Conservation (phyloP, 2,888 invertebrate species). For the Morinoia aosen region DNA sequence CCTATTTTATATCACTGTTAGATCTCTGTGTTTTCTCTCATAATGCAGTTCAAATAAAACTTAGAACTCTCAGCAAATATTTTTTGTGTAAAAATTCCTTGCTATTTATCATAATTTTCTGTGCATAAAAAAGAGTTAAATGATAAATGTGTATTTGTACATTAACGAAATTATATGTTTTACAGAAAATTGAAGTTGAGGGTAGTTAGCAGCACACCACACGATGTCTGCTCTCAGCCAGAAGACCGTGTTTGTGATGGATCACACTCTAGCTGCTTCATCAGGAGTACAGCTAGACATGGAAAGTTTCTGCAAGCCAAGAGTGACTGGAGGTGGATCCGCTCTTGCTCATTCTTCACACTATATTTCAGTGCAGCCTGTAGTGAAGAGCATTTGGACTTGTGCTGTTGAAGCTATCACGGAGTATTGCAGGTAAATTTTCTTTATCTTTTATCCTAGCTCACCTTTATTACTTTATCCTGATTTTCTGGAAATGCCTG, state of each 20-base stretch:
- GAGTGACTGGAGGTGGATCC: conserved; percentile 1
- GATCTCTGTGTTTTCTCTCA: no score
- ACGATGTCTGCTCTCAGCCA: conserved; percentile 84
- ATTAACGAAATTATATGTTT: neutral
- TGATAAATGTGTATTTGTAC: no score
- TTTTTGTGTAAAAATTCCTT: no score
- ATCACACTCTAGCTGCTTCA: conserved; percentile 91
- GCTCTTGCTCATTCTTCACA: conserved; percentile 53
- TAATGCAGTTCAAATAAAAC: no score
- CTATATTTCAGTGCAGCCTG: conserved; percentile 83
- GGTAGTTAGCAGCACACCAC: neutral
- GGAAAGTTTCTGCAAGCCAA: conserved; percentile 79
- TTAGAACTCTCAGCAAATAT: no score
- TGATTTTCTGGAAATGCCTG: neutral
- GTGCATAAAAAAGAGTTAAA: no score
- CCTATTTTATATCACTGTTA: no score
- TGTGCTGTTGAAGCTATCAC: conserved; percentile 94
- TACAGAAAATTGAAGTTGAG: neutral
- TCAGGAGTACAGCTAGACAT: conserved; percentile 87
- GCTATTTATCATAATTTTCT: no score
- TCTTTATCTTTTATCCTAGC: neutral
- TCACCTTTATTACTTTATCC: neutral
- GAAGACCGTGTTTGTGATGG: conserved; percentile 95
- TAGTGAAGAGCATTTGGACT: conserved; percentile 95
- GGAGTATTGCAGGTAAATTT: conserved; percentile 85